Evolutionary conservation across 1,140 invertebrate genomes (phyloP).

Genomic region (Leptestheria dahalacensis): DNA sequence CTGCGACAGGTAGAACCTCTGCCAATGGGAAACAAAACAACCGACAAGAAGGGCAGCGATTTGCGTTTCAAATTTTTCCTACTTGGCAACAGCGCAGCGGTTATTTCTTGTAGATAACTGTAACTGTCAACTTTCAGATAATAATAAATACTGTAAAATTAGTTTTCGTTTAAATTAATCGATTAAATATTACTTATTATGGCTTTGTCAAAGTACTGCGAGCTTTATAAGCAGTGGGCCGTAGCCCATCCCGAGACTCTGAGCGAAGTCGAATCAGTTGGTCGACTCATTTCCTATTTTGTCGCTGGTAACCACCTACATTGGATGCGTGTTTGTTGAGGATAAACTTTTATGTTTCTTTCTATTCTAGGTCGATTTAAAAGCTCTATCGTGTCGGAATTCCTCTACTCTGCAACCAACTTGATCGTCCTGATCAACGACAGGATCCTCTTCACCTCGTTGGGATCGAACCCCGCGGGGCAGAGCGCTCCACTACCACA

Average conservation of each 20-base stretch:
- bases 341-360: background rate
- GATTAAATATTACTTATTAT: background rate
- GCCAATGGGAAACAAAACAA: too few relatives aligned
- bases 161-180: background rate
- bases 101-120: background rate
- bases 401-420: background rate
- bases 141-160: background rate
- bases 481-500: background rate
- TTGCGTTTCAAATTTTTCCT: too few relatives aligned
- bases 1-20: too few relatives aligned
- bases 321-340: too few relatives aligned
- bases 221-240: conserved; percentile 2
- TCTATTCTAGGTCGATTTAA: background rate
- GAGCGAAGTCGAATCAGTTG: background rate
- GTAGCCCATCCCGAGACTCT: background rate
- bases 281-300: conserved; percentile 4
- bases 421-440: conserved; percentile 1
- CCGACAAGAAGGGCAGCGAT: too few relatives aligned
- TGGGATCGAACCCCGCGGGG: background rate
- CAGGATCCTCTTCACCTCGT: background rate
- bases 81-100: background rate
- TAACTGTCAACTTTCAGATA: background rate
- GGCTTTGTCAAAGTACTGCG: background rate
- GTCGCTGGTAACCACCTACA: conserved; percentile 1
- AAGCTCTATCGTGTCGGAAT: background rate